Evolutionary conservation across 2,113 vertebrate species (phyloP).

Genomic region (Elephantulus edwardii): DNA sequence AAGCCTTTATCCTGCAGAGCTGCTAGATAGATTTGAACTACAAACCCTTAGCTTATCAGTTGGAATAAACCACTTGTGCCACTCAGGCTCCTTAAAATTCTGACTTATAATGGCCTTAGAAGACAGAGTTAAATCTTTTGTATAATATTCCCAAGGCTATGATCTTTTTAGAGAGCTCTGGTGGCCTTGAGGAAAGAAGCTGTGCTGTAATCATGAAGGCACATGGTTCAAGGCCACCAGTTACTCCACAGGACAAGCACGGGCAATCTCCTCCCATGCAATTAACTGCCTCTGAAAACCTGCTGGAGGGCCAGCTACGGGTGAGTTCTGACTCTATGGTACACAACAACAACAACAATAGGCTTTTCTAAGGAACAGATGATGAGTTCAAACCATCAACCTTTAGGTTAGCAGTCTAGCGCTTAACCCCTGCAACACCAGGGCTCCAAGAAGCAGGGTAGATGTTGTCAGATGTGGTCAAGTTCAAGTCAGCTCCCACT

Average conservation of each 20-base stretch:
- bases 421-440: background rate
- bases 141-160: background rate
- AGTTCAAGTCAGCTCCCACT: too few relatives aligned
- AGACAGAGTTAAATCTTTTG: background rate
- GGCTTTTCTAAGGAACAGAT: background rate
- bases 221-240: too few relatives aligned
- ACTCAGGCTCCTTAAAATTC: background rate
- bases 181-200: too few relatives aligned
- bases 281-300: too few relatives aligned
- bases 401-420: background rate
- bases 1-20: background rate
- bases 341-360: too few relatives aligned
- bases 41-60: background rate
- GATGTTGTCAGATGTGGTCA: too few relatives aligned
- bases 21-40: background rate
- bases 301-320: too few relatives aligned
- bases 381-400: background rate
- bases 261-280: too few relatives aligned
- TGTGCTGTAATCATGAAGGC: too few relatives aligned
- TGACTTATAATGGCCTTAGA: background rate
- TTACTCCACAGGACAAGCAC: too few relatives aligned
- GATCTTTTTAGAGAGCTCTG: background rate
- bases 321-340: too few relatives aligned
- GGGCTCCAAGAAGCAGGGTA: too few relatives aligned
- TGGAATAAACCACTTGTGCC: background rate